phyloP scores from a whole-genome alignment of 2,113 vertebrate species.

The Nettapus auritus region DNA sequence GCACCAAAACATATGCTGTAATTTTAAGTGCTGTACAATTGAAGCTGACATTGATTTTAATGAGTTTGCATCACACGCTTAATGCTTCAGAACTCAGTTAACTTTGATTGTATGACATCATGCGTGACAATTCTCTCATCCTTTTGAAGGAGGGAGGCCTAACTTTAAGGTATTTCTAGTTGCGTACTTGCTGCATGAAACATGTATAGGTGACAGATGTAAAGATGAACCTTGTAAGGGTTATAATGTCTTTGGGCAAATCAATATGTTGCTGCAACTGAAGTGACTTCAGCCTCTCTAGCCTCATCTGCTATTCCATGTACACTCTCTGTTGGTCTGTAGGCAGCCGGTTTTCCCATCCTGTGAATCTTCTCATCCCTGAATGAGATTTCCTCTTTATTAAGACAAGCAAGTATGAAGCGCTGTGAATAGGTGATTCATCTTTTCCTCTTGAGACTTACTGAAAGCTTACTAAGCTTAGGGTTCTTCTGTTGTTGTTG shows the following conservation, averaged over 20 bases:
- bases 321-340: neutral
- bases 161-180: neutral
- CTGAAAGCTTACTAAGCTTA: neutral
- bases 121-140: neutral
- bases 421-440: neutral
- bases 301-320: neutral
- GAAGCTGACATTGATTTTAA: neutral
- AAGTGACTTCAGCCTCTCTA: neutral
- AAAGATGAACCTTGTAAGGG: neutral
- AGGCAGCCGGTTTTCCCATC: neutral
- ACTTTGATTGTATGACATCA: neutral
- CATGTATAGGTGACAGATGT: neutral
- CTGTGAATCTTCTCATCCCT: neutral
- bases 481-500: neutral
- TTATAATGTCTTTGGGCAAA: neutral
- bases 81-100: neutral
- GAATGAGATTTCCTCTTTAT: neutral
- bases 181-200: neutral
- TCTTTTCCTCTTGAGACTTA: neutral
- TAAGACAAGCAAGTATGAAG: neutral
- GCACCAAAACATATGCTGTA: neutral
- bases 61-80: neutral
- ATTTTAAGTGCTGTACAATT: neutral
- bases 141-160: neutral
- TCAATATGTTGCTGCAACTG: neutral